Conservation (phyloP, 2,797 vertebrate genomes). For the Tympanoctomys barrerae region DNA sequence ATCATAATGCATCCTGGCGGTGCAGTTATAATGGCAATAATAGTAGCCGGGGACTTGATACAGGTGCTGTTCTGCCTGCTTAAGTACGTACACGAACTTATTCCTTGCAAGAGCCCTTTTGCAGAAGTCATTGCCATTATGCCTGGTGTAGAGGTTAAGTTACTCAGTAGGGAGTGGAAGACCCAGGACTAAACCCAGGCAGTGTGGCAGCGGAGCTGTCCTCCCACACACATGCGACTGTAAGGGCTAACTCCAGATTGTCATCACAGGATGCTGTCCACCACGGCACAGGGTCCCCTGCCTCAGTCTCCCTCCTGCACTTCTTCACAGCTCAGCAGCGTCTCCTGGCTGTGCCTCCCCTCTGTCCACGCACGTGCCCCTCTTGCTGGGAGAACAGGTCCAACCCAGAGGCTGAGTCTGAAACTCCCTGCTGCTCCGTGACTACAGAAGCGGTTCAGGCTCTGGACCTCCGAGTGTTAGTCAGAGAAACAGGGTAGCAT, state of each 20-base stretch:
- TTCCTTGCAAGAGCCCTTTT: no score
- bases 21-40: not conserved
- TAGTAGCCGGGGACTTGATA: not conserved
- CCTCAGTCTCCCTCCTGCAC: not conserved
- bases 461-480: not conserved
- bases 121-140: not conserved
- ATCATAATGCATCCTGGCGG: not conserved
- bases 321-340: not conserved
- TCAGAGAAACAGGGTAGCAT: not conserved
- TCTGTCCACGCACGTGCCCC: not conserved
- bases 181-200: not conserved
- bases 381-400: not conserved
- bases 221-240: no score
- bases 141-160: not conserved
- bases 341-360: not conserved
- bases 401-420: not conserved
- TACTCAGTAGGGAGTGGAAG: not conserved
- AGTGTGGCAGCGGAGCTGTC: not conserved
- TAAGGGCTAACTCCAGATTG: not conserved
- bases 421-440: not conserved
- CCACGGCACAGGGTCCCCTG: not conserved
- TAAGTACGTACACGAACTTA: not conserved
- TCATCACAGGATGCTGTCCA: not conserved
- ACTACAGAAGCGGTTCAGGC: fast-evolving
- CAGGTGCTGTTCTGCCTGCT: not conserved